Percentiles rank a stretch among this genome's conserved stretches.
These are phyloP conservation scores for Piaya cayana DNA, from an alignment of 2,113 vertebrate genomes.

Conservation along the genomic window DNA sequence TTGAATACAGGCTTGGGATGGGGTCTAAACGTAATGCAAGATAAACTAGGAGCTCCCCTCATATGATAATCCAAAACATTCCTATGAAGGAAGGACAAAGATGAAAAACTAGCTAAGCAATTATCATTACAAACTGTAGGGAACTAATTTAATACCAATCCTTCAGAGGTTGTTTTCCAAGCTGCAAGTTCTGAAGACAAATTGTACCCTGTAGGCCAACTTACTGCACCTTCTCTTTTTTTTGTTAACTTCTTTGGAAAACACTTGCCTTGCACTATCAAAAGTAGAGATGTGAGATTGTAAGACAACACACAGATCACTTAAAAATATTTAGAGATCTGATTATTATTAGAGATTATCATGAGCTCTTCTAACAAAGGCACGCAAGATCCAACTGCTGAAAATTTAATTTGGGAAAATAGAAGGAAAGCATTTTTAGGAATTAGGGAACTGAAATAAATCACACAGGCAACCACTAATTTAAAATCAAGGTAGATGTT, in stretches of 20 bases:
- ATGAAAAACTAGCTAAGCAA: neutral
- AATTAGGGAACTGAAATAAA: neutral
- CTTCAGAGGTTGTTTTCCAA: neutral
- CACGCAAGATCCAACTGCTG: neutral
- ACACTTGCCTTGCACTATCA: neutral
- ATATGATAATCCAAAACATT: neutral
- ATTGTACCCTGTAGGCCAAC: constrained; percentile 2
- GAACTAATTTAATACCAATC: neutral
- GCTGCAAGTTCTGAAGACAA: neutral
- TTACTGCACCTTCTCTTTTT: neutral
- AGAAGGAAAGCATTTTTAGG: neutral
- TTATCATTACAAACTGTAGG: neutral
- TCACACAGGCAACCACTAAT: rapidly evolving
- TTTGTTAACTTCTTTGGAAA: neutral
- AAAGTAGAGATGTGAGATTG: neutral
- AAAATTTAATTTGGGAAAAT: neutral
- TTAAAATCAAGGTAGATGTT: neutral
- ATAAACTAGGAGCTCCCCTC: neutral
- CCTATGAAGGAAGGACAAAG: neutral
- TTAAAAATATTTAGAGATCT: neutral
- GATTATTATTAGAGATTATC: no score
- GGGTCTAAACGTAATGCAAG: neutral
- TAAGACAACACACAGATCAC: no score
- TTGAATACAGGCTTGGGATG: neutral
- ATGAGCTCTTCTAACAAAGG: neutral